phyloP scores from a whole-genome alignment of 1,140 invertebrate genomes.

The Diabrotica undecimpunctata region DNA sequence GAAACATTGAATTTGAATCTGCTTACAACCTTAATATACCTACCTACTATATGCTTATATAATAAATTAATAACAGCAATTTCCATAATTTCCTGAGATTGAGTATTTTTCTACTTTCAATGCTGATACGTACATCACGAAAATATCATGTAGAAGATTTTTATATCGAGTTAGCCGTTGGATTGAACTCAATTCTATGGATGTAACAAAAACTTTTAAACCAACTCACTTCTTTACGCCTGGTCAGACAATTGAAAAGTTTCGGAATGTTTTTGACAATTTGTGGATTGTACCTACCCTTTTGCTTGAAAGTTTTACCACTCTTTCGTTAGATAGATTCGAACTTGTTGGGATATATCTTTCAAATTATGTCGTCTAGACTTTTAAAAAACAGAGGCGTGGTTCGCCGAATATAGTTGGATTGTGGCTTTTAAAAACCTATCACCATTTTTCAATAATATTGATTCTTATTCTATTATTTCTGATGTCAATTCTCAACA shows the following conservation, averaged over 20 bases:
- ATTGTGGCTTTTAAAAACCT: no score
- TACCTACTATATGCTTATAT: no score
- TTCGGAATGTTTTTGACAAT: slow-evolving; percentile 7
- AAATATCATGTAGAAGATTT: neutral
- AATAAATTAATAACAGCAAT: no score
- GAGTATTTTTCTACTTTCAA: no score
- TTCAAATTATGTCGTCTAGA: slow-evolving; percentile 13
- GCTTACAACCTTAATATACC: no score
- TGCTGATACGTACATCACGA: neutral
- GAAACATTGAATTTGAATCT: no score
- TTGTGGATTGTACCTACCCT: slow-evolving; percentile 6
- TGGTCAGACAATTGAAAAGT: slow-evolving; percentile 6
- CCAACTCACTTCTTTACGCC: neutral
- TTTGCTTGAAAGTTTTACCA: slow-evolving; percentile 3
- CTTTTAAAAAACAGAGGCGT: neutral
- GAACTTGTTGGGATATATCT: slow-evolving; percentile 7
- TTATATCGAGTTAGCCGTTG: neutral
- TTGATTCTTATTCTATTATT: no score
- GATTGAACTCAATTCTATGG: neutral
- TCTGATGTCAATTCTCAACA: no score
- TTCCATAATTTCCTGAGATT: no score
- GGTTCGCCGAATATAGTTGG: no score
- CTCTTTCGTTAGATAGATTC: slow-evolving; percentile 7
- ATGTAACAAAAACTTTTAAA: neutral
- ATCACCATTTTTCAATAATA: no score